phyloP scores from a whole-genome alignment of 1,140 invertebrate genomes.

The Pachypeltis micranthus region DNA sequence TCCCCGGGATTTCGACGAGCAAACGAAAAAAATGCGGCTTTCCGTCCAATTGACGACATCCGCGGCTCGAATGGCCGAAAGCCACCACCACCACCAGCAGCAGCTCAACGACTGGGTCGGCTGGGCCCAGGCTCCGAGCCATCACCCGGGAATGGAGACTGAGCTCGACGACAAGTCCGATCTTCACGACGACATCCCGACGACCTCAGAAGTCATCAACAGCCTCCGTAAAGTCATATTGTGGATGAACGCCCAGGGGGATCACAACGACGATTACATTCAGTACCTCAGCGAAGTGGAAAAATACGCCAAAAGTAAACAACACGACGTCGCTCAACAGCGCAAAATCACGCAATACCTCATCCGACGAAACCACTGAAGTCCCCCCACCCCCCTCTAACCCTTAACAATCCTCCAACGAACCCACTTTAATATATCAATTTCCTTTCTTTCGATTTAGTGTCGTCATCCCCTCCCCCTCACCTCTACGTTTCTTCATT shows the following conservation, averaged over 20 bases:
- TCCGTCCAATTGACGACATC: background rate
- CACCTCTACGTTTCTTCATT: too few species aligned
- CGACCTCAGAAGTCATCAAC: slow-evolving; percentile 19
- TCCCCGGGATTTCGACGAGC: background rate
- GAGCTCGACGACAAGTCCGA: background rate
- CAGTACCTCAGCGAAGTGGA: slow-evolving; percentile 18
- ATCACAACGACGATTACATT: slow-evolving; percentile 17
- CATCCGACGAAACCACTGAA: slow-evolving; percentile 5
- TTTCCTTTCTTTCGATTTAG: too few species aligned
- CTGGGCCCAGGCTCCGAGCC: background rate
- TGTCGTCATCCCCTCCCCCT: too few species aligned
- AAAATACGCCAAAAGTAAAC: slow-evolving; percentile 17
- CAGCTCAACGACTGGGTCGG: background rate
- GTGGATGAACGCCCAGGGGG: slow-evolving; percentile 17
- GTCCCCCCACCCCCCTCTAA: too few species aligned
- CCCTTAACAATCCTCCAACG: too few species aligned
- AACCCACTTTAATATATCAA: too few species aligned
- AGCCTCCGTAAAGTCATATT: slow-evolving; percentile 21
- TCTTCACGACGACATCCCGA: slow-evolving; percentile 12
- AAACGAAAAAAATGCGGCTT: background rate
- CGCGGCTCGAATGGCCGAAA: background rate
- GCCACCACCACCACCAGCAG: background rate
- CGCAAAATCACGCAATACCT: slow-evolving; percentile 21
- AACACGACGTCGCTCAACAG: slow-evolving; percentile 10
- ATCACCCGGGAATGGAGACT: background rate